A percentile compares a stretch with the other conserved stretches of the same genome.
Conservation (phyloP, 2,888 invertebrate species). For the Diarsia rubi region DNA sequence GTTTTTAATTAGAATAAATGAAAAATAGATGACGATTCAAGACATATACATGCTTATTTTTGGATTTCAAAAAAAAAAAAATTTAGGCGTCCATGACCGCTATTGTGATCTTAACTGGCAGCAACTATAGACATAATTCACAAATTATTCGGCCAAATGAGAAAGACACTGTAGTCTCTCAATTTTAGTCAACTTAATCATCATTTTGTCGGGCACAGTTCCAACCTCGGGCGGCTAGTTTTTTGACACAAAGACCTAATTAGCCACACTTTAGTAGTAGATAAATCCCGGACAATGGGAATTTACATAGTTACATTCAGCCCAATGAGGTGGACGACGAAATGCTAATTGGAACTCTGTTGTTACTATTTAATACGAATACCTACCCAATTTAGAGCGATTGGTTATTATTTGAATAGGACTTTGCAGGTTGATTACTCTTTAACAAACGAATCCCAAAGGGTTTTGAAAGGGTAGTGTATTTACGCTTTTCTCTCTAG, state of each 20-base stretch:
- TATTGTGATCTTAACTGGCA: no score
- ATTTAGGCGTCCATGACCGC: no score
- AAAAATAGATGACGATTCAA: no score
- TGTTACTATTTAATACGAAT: constrained; percentile 47
- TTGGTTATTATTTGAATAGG: constrained; percentile 58
- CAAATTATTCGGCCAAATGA: not conserved
- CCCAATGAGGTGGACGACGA: constrained; percentile 30
- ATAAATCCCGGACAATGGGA: constrained; percentile 21
- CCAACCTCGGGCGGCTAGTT: constrained; percentile 25
- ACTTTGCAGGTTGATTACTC: constrained; percentile 58
- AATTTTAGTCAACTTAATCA: constrained; percentile 40
- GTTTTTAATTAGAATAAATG: no score
- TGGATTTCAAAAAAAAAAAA: no score
- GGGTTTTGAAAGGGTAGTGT: constrained; percentile 36
- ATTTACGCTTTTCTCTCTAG: constrained; percentile 45
- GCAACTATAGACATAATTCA: not conserved
- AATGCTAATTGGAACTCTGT: constrained; percentile 42
- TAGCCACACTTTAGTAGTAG: constrained; percentile 11
- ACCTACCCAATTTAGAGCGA: constrained; percentile 46
- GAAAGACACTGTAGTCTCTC: constrained; percentile 3
- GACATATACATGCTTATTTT: no score
- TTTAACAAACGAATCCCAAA: constrained; percentile 47
- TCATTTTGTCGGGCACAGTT: constrained; percentile 47
- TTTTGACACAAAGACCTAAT: constrained; percentile 37
- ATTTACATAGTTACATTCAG: constrained; percentile 19